Conservation (phyloP, 2,113 vertebrate genomes). For the Cinclus mexicanus region DNA sequence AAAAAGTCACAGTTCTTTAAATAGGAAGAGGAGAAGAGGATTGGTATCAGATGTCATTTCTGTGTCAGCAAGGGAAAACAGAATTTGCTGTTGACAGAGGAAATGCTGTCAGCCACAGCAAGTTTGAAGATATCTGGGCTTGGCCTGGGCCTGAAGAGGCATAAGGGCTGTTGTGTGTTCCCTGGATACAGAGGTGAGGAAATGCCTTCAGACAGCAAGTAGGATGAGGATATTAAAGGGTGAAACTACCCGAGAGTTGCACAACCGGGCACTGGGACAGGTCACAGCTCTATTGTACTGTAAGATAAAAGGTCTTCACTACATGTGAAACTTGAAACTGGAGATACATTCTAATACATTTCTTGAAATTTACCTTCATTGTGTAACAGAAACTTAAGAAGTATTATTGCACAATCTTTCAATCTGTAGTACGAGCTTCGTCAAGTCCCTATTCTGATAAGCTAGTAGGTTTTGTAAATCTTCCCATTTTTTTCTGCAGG, state of each 20-base stretch:
- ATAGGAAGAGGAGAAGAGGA: neutral
- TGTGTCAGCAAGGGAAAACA: neutral
- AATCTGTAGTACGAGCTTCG: neutral
- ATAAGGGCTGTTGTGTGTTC: neutral
- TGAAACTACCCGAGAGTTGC: neutral
- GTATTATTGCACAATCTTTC: neutral
- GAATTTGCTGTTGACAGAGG: neutral
- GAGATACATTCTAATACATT: neutral
- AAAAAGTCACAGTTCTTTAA: neutral
- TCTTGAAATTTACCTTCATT: neutral
- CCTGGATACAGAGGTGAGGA: neutral
- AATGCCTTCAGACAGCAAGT: neutral
- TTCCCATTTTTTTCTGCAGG: neutral
- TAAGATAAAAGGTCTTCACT: neutral
- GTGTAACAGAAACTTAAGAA: neutral
- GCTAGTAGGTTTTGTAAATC: neutral
- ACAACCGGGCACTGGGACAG: neutral
- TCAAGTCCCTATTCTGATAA: neutral
- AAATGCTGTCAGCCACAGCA: neutral
- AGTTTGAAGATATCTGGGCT: neutral
- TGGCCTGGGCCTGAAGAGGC: neutral
- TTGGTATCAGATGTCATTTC: neutral
- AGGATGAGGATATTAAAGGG: neutral
- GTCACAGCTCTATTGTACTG: neutral
- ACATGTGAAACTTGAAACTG: neutral